Conservation (phyloP, 64 coral and sea anemone genomes). For the Catalaphyllia jardinei region DNA sequence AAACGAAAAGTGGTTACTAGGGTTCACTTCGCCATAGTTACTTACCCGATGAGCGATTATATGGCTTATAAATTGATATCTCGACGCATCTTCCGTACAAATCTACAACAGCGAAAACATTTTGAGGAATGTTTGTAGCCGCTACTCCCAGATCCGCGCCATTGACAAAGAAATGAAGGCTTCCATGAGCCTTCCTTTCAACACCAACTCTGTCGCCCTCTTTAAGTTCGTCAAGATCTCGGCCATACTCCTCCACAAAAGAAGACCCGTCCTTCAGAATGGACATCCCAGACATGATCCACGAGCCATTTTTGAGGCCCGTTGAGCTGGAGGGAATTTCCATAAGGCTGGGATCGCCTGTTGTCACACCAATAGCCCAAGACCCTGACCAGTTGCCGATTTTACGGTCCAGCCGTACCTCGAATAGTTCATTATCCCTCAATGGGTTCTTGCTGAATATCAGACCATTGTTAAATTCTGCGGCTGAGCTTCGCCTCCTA, state of each 20-base stretch:
- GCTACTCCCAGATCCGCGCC: slow-evolving; percentile 89
- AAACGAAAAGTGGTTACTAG: background rate
- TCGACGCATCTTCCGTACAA: slow-evolving; percentile 96
- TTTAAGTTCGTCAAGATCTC: slow-evolving; percentile 82
- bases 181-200: slow-evolving; percentile 45
- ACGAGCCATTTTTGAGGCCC: slow-evolving; percentile 91
- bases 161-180: slow-evolving; percentile 94
- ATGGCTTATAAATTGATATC: slow-evolving; percentile 76
- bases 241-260: slow-evolving; percentile 77
- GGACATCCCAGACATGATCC: slow-evolving; percentile 90
- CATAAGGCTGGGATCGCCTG: slow-evolving; percentile 65
- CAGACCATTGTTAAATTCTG: slow-evolving; percentile 96
- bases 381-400: slow-evolving; percentile 94
- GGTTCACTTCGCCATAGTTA: background rate
- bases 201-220: slow-evolving; percentile 88
- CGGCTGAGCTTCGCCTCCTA: slow-evolving; percentile 70
- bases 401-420: slow-evolving; percentile 87
- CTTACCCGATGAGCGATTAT: slow-evolving; percentile 53
- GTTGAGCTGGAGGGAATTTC: slow-evolving; percentile 79
- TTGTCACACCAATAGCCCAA: slow-evolving; percentile 84
- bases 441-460: slow-evolving; percentile 78
- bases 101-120: slow-evolving; percentile 89
- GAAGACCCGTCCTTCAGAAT: slow-evolving; percentile 86
- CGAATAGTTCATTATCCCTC: slow-evolving; percentile 71
- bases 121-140: slow-evolving; percentile 67